Conservation (phyloP, 2,797 vertebrate species). For the Buceros bicornis region DNA sequence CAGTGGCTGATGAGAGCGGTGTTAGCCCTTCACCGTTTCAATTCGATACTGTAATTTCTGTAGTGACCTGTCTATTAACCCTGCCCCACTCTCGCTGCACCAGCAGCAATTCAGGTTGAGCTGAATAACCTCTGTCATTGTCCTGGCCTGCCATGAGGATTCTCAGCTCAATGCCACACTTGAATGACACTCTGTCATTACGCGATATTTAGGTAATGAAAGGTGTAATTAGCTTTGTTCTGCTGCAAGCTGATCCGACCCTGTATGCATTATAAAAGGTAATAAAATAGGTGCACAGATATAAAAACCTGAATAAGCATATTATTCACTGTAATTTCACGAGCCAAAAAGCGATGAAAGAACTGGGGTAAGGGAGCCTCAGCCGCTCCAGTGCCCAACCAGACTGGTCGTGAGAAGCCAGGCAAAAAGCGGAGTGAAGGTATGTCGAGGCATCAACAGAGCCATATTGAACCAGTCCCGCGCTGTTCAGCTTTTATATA, state of each 20-base stretch:
- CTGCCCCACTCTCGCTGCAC: not conserved
- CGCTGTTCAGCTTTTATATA: constrained; percentile 71
- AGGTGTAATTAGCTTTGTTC: constrained; percentile 86
- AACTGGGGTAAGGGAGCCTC: constrained; percentile 53
- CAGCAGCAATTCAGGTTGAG: constrained; percentile 59
- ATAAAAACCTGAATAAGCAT: constrained; percentile 81
- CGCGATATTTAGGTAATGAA: constrained; percentile 83
- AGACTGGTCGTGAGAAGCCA: constrained; percentile 39
- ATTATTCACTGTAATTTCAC: constrained; percentile 71
- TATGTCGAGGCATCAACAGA: constrained; percentile 60
- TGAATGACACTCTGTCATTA: constrained; percentile 85
- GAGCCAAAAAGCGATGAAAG: constrained; percentile 72
- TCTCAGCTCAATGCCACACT: constrained; percentile 80
- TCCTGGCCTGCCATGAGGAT: constrained; percentile 78
- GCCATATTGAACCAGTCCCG: constrained; percentile 70
- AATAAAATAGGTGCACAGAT: constrained; percentile 82
- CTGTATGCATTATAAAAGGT: constrained; percentile 79
- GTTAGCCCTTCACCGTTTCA: not conserved
- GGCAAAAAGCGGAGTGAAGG: constrained; percentile 22
- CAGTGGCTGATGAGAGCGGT: not conserved
- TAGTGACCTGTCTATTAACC: constrained; percentile 60
- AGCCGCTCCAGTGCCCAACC: constrained; percentile 61
- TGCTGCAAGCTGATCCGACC: constrained; percentile 78
- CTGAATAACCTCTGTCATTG: constrained; percentile 75
- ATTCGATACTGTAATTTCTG: constrained; percentile 63